Base-by-base conservation (phyloP, 2,888 invertebrate species). In the Patella depressa region DNA sequence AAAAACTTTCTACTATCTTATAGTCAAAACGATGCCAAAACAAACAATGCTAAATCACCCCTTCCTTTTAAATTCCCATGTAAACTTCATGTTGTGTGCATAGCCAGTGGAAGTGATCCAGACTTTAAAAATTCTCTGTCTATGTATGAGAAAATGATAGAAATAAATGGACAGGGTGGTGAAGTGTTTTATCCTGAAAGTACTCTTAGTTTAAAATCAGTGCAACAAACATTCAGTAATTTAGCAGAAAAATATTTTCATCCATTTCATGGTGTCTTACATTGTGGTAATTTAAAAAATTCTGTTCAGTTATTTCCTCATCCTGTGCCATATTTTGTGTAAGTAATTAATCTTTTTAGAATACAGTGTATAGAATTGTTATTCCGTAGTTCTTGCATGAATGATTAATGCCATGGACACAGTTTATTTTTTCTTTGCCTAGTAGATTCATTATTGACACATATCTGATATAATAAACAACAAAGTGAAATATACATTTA, bases 41-140 rank as follows among this genome's bases (percentile, higher is more conserved):
- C 86, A 54, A 79, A 81, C 19, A 86, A 85, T 4, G 84, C 85
- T 86, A 93, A 93, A 45, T 94, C 95, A 84, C 96, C 96, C 54
- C 90, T 97, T 55, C 96, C 96, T 9, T 95, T 96, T 86, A 93
- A 95, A 14, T 96, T 95, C 90, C 95, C 96, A 15, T 95, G 95
- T 74, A 96, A 96, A 92, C 93, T 98, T 82, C 96, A 93, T 80
- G 87, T 93, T 29, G 87, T 93, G 54, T 91, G 92, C 78, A 85
- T 93, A 14, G 88, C 89, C 72, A 88, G 89, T 78, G 88, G 89
- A 12, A 85, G 85, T 78, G 92, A 93, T 71, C 83, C 91, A 7
- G 88, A 88, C 53, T 81, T 92, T 7, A 88, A 88, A 79, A 85
- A 91, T 92, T 94, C 95, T 24, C 93, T 95, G 90, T 94, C 95